Conservation (phyloP, 2,113 vertebrate species). For the Bungarus multicinctus region DNA sequence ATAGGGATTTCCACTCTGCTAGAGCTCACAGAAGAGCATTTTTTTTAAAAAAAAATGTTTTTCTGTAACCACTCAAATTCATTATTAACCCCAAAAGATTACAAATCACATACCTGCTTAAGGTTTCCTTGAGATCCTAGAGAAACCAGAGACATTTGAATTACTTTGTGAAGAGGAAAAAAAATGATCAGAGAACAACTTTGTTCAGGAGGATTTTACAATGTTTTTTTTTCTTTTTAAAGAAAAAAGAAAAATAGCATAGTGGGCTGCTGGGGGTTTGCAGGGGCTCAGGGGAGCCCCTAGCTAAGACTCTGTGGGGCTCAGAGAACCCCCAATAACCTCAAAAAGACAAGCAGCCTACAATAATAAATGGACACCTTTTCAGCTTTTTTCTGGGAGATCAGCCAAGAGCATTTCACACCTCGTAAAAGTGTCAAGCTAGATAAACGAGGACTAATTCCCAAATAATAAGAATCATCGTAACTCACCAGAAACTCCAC, state of each 20-base stretch:
- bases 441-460: too few species aligned
- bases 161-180: background rate
- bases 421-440: too few species aligned
- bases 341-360: too few species aligned
- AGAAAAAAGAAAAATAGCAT: background rate
- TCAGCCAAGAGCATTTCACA: too few species aligned
- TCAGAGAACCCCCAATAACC: too few species aligned
- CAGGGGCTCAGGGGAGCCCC: too few species aligned
- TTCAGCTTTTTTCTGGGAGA: too few species aligned
- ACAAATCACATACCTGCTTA: constrained; percentile 45
- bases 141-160: constrained; percentile 10
- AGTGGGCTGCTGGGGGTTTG: too few species aligned
- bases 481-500: too few species aligned
- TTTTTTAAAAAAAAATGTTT: background rate
- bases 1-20: background rate
- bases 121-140: constrained; percentile 47
- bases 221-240: background rate
- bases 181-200: background rate
- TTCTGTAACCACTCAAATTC: background rate
- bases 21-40: background rate
- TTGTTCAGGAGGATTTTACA: background rate
- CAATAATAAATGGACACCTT: too few species aligned
- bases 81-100: fast-evolving
- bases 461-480: too few species aligned
- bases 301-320: too few species aligned